Base-by-base conservation (phyloP, 2,888 invertebrate genomes). In the Drosophila birchii region DNA sequence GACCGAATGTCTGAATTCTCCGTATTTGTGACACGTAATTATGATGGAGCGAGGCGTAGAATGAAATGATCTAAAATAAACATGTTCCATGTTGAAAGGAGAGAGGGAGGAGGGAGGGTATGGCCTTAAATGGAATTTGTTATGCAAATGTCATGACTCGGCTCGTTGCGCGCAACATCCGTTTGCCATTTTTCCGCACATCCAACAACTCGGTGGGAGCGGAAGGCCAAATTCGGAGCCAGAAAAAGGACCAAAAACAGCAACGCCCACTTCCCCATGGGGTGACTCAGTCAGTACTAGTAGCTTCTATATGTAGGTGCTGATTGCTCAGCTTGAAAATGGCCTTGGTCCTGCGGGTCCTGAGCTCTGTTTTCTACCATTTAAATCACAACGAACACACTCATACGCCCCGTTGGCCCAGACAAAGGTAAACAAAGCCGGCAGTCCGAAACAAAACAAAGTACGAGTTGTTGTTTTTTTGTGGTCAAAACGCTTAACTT, bases 151-250 rank as follows among this genome's bases (percentile, higher is more conserved):
- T 53, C 71, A 70, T 74, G 73, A 77, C 47, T 68, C 73, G 81
- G 71, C 75, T 81, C 75, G 76, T 72, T 80, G 78, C 64, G 86
- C 80, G 67, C 78, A 80, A 75, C 78, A 80, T 84, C 84, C 84
- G 78, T 44, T 78, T 59, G 36, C 56, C 74, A 85, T 76, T 79
- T 77, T 75, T 78, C 71, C 66, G 16, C 18, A 68, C 41, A 63
- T 75, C 61, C 80, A 69, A 78, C 77, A 69, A 78, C 66, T 75
- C 39, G 41, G 53, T 53, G 53, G 49, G 55, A 45, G 49, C 53
- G 49, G 54, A 73, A 64, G 64, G 62, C 67, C 73, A 51, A 43
- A 58, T 49, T 41, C 41, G 41, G 57, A 44, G 68, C 38, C 51
- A 44, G 23, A 55, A 32, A 54, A 56, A 44, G 38, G 47, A n/a